phyloP scores from a whole-genome alignment of 2,113 vertebrate genomes.

The Mesitornis unicolor region DNA sequence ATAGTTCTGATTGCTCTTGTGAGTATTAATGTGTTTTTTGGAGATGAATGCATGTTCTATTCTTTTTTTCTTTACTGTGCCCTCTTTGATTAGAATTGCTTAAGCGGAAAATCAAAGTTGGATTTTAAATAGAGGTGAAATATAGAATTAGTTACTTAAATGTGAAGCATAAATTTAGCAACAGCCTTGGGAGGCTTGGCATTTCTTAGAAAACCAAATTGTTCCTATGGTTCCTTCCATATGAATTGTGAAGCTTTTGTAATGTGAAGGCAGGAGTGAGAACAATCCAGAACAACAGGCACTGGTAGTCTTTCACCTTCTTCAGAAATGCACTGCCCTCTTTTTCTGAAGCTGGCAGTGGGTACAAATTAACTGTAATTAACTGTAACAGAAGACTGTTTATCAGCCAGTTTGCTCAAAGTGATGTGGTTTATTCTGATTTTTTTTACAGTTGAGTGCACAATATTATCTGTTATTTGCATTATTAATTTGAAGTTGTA shows the following conservation, averaged over 20 bases:
- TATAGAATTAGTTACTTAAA: not conserved
- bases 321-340: not conserved
- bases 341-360: not conserved
- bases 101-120: not conserved
- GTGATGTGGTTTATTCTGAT: not conserved
- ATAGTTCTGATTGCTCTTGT: not conserved
- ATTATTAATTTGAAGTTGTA: not conserved
- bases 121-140: not conserved
- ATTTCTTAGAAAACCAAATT: not conserved
- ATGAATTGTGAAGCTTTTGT: not conserved
- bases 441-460: not conserved
- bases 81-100: not conserved
- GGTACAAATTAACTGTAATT: not conserved
- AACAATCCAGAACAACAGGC: not conserved
- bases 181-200: not conserved
- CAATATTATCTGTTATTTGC: not conserved
- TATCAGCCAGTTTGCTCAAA: not conserved
- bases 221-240: not conserved
- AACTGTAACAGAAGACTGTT: not conserved
- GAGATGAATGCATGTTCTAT: not conserved
- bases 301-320: not conserved
- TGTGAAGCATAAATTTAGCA: not conserved
- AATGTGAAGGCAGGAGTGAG: not conserved
- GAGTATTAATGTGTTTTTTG: not conserved
- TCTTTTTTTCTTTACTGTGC: not conserved